These are phyloP conservation scores for Pantherophis vulpinus DNA, from an alignment of 2,797 vertebrate genomes.

Conservation along the genomic window DNA sequence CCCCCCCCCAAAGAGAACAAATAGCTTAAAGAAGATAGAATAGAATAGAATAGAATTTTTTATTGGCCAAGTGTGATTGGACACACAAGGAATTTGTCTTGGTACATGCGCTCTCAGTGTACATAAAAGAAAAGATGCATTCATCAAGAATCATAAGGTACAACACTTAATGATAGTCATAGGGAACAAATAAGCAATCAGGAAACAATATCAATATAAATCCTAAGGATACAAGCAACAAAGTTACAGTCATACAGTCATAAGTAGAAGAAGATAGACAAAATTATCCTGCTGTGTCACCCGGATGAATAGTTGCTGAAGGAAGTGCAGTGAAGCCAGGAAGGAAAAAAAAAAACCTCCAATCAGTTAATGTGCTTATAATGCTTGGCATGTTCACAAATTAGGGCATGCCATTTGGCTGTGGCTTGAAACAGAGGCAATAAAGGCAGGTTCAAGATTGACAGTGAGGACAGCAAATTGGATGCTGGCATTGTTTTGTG, in stretches of 20 bases:
- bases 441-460: not conserved
- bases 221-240: too few relatives aligned
- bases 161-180: too few relatives aligned
- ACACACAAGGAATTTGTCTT: too few relatives aligned
- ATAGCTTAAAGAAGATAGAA: not conserved
- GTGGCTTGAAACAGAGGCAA: not conserved
- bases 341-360: rapidly evolving
- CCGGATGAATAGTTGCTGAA: not conserved
- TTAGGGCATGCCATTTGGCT: not conserved
- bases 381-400: not conserved
- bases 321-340: not conserved
- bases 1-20: not conserved
- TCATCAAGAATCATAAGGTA: too few relatives aligned
- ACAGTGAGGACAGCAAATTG: not conserved
- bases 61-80: too few relatives aligned
- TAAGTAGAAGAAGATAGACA: too few relatives aligned
- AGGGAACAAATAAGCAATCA: too few relatives aligned
- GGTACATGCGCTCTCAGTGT: too few relatives aligned
- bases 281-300: not conserved
- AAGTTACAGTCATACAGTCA: too few relatives aligned
- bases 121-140: too few relatives aligned
- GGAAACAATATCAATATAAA: too few relatives aligned
- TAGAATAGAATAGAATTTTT: too few relatives aligned
- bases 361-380: not conserved
- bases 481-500: not conserved